Evolutionary conservation across 2,888 invertebrate species (phyloP).

Genomic region (Psococerastis gibbosa): DNA sequence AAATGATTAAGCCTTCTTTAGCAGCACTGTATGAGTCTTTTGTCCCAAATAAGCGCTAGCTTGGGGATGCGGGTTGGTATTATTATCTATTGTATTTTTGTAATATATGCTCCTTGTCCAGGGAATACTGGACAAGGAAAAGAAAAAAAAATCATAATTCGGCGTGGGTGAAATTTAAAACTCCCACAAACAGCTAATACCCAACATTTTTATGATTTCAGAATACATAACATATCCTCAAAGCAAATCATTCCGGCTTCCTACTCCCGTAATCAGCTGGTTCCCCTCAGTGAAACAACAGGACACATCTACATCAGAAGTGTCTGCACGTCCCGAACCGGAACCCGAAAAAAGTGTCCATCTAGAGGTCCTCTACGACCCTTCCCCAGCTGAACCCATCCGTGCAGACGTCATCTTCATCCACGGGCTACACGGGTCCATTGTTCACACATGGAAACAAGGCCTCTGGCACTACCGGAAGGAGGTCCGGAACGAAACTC

Average conservation of each 20-base stretch:
- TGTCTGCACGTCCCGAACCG: background rate
- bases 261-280: slow-evolving; percentile 1
- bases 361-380: slow-evolving; percentile 23
- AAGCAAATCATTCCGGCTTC: slow-evolving; percentile 5
- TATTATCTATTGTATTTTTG: too few species aligned
- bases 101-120: too few species aligned
- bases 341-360: slow-evolving; percentile 19
- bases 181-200: too few species aligned
- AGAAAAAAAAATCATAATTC: background rate
- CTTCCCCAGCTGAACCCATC: slow-evolving; percentile 17
- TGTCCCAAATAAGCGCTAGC: too few species aligned
- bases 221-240: background rate
- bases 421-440: slow-evolving; percentile 61
- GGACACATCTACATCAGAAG: background rate
- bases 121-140: too few species aligned
- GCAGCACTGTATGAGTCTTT: too few species aligned
- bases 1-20: too few species aligned
- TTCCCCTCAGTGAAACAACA: background rate
- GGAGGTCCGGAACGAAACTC: slow-evolving; percentile 1
- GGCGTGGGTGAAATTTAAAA: background rate
- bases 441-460: slow-evolving; percentile 67
- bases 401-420: slow-evolving; percentile 58
- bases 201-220: too few species aligned
- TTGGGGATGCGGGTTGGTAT: too few species aligned
- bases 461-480: slow-evolving; percentile 36